Evolutionary conservation across 2,888 invertebrate genomes (phyloP).

Genomic region (Noctuana brunneofusca): DNA sequence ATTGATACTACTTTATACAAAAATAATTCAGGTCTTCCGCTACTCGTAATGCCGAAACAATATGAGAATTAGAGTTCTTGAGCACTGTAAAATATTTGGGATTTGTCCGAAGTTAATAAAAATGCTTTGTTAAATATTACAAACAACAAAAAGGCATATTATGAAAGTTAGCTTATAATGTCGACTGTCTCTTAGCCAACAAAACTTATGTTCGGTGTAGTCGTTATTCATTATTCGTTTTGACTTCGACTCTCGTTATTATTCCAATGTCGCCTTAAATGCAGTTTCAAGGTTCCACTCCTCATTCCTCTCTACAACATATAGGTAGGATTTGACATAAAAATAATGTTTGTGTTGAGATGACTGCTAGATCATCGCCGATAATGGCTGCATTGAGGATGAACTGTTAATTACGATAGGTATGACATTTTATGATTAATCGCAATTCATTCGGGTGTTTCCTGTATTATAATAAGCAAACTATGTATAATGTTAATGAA

Average conservation of each 20-base stretch:
- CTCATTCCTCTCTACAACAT: constrained; percentile 48
- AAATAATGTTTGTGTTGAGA: constrained; percentile 61
- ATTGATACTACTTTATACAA: not conserved
- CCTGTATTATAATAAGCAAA: no score
- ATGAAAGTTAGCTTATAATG: not conserved
- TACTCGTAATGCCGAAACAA: not conserved
- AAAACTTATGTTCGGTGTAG: constrained; percentile 38
- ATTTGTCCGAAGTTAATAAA: no score
- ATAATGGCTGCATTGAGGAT: constrained; percentile 46
- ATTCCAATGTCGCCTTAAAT: constrained; percentile 66
- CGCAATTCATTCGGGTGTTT: constrained; percentile 39
- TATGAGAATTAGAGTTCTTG: no score
- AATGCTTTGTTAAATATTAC: no score
- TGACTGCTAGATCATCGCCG: constrained; percentile 56
- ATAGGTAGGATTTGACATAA: constrained; percentile 56
- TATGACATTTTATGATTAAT: constrained; percentile 42
- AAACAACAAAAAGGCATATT: not conserved
- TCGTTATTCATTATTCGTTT: constrained; percentile 59
- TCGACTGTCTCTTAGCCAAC: constrained; percentile 8
- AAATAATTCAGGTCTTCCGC: not conserved
- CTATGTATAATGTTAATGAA: not conserved
- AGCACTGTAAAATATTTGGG: no score
- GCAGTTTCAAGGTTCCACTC: constrained; percentile 62
- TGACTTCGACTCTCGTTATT: constrained; percentile 57
- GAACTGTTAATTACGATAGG: constrained; percentile 26